Base-by-base conservation (phyloP, 2,113 vertebrate species). In the Mastomys coucha region DNA sequence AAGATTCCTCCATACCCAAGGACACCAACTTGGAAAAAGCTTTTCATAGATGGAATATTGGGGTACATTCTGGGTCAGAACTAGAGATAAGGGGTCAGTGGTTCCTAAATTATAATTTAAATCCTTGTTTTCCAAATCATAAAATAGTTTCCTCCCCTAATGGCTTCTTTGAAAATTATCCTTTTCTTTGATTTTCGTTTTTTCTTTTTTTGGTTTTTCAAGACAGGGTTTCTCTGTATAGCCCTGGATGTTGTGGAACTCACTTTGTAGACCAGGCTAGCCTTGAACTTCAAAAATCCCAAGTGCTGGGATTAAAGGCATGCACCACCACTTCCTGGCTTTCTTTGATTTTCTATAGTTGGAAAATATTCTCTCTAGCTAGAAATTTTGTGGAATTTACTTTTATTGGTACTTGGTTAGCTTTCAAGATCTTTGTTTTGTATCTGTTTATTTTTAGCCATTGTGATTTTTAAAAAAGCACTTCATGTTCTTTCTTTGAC, bases 301-400 rank as follows among this genome's bases (percentile, higher is more conserved):
- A 45, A 45, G 45, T 45, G 45, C 45, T 45, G 45, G 45, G 45
- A 45, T 45, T 45, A 45, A 45, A 45, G 45, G 45, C 45, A 45
- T 45, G 45, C 45, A 5, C 45, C 45, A 45, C 45, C 45, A 45
- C 45, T 45, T 3, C 45, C 45, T 45, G 45, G 45, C 5, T 86
- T 90, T 87, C n/a, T 94, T 92, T 91, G 53, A 39, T 39, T 91
- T 92, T 60, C 72, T 36, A 12, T 17, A 91, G 16, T 65, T 73
- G n/a, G 9, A 92, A 88, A 70, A 81, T 91, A 2, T 70, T 77
- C 8, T 36, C 9, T 11, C 8, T 49, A 84, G 51, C 8, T 87
- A 60, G 8, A 84, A 33, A 84, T 58, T 90, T 91, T 82, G 13
- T 77, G 7, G 3, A 22, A 84, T 92, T 86, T 81, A 36, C 75